These are phyloP conservation scores for Zaprionus gabonicus DNA, from an alignment of 1,140 invertebrate species.

Conservation along the genomic window DNA sequence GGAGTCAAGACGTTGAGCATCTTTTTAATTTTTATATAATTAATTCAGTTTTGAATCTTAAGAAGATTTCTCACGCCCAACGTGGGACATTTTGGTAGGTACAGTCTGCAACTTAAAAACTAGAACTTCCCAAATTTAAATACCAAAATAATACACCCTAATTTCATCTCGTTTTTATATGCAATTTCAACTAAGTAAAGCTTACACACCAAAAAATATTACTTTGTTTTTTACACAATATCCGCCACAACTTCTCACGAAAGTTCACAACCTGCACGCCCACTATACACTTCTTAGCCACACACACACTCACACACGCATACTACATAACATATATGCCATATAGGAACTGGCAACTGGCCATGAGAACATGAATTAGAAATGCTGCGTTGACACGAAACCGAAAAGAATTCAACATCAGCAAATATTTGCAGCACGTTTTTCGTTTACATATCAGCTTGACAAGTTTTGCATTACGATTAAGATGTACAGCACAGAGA, in stretches of 20 bases:
- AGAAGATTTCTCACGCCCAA: too few species aligned
- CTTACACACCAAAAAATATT: too few species aligned
- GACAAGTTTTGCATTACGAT: slow-evolving; percentile 82
- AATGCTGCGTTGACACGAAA: slow-evolving; percentile 47
- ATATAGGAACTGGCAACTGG: slow-evolving; percentile 8
- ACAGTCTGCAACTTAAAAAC: too few species aligned
- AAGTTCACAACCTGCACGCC: not conserved
- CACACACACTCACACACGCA: not conserved
- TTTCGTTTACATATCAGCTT: slow-evolving; percentile 81
- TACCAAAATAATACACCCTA: too few species aligned
- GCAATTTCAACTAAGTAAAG: too few species aligned
- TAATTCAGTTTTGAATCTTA: too few species aligned
- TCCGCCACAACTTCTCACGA: not conserved
- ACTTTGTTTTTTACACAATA: not conserved
- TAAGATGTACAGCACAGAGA: slow-evolving; percentile 69
- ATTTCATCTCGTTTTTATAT: too few species aligned
- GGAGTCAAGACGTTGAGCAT: too few species aligned
- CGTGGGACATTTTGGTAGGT: too few species aligned
- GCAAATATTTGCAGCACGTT: slow-evolving; percentile 80
- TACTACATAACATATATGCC: not conserved
- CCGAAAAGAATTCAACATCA: slow-evolving; percentile 69
- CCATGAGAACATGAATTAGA: slow-evolving; percentile 45
- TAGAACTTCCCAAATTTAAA: not conserved
- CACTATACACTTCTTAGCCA: not conserved
- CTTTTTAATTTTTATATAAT: too few species aligned